A percentile compares a stretch with the other conserved stretches of the same genome.
Conservation (phyloP, 2,113 vertebrate genomes). For the Cnemophilus loriae region DNA sequence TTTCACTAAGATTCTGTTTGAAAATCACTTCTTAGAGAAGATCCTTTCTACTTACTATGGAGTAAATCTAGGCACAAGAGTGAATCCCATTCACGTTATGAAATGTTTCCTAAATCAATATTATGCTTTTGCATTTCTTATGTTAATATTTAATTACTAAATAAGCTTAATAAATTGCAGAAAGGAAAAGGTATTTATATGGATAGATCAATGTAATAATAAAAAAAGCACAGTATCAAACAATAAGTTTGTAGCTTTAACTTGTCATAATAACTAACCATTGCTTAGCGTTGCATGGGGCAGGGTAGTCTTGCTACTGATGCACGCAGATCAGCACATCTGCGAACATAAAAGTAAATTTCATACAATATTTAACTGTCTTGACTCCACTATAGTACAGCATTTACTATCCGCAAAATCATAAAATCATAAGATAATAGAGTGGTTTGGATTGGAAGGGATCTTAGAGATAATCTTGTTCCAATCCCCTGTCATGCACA, state of each 20-base stretch:
- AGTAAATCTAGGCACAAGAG: not conserved
- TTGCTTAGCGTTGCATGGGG: not conserved
- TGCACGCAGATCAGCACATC: not conserved
- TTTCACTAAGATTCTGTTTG: not conserved
- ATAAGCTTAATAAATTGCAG: not conserved
- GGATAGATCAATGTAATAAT: not conserved
- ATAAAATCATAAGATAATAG: not conserved
- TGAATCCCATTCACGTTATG: not conserved
- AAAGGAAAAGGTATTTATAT: not conserved
- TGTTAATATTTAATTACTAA: not conserved
- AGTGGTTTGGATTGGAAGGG: not conserved
- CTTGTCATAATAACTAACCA: not conserved
- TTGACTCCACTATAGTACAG: not conserved
- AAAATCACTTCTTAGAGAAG: not conserved
- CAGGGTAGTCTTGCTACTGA: not conserved
- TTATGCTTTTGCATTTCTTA: not conserved
- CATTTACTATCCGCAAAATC: not conserved
- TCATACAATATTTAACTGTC: not conserved
- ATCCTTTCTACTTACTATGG: not conserved
- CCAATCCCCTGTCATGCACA: too few species aligned
- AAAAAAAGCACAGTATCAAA: not conserved
- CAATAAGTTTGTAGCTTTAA: not conserved
- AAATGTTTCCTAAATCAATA: not conserved
- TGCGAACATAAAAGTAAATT: not conserved
- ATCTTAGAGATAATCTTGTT: not conserved